phyloP scores from a whole-genome alignment of 2,888 invertebrate species.

The Nasonovia ribisnigri region DNA sequence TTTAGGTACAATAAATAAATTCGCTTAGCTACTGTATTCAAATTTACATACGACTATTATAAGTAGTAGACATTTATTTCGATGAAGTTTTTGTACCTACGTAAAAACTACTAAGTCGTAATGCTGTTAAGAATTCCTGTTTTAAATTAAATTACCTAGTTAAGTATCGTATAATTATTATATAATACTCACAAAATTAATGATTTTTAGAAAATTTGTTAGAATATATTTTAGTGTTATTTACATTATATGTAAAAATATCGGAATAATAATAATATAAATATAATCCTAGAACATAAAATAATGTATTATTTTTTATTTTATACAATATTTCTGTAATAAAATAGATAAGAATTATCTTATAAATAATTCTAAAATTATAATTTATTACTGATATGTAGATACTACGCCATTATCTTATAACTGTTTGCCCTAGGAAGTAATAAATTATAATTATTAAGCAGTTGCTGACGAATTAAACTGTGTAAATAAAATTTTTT shows the following conservation, averaged over 20 bases:
- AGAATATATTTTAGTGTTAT: not conserved
- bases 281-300: not conserved
- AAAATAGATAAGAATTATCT: not conserved
- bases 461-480: not conserved
- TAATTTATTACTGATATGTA: not conserved
- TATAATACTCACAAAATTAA: not conserved
- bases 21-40: not conserved
- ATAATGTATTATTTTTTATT: too few relatives aligned
- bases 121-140: not conserved
- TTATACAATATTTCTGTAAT: not conserved
- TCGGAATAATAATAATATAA: not conserved
- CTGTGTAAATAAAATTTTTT: not conserved
- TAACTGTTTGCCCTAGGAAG: conserved; percentile 12
- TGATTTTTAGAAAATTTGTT: not conserved
- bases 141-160: not conserved
- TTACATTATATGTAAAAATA: not conserved
- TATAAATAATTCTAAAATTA: too few relatives aligned
- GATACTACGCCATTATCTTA: not conserved
- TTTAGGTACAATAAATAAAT: not conserved
- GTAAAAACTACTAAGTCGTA: not conserved
- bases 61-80: not conserved
- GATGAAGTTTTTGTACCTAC: not conserved
- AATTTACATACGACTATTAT: not conserved
- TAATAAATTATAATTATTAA: not conserved
- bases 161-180: not conserved